Percentiles rank a stretch among this genome's conserved stretches.
Conservation (phyloP, 1,140 invertebrate genomes). For the Calliphora vicina region DNA sequence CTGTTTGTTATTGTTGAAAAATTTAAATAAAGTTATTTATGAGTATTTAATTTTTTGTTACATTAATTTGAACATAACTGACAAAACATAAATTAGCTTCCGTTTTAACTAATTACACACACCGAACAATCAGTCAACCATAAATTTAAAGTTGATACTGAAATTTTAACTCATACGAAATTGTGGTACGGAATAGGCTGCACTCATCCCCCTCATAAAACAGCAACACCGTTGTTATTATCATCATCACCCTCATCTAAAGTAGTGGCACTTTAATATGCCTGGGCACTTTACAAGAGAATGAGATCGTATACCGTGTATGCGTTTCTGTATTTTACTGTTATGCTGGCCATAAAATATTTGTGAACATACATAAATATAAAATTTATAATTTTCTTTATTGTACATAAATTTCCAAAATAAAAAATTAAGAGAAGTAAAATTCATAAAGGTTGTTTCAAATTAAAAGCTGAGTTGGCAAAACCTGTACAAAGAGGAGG, state of each 20-base stretch:
- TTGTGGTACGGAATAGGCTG: too few relatives aligned
- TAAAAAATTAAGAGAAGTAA: background rate
- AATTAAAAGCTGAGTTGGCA: background rate
- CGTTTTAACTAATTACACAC: constrained; percentile 62
- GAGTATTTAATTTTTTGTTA: constrained; percentile 62
- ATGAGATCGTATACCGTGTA: background rate
- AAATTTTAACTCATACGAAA: background rate
- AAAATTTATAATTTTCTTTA: background rate
- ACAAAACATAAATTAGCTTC: constrained; percentile 64
- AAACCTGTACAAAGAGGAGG: background rate
- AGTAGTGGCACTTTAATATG: background rate
- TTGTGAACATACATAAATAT: background rate
- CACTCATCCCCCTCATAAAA: background rate
- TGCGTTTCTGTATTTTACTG: background rate
- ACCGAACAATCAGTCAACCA: constrained; percentile 43
- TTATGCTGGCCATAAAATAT: background rate
- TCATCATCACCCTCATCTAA: background rate
- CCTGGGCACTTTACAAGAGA: background rate
- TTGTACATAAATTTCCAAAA: background rate
- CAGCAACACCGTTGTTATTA: background rate
- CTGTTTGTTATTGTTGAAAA: background rate
- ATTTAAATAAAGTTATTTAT: constrained; percentile 52
- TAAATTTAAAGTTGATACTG: constrained; percentile 33
- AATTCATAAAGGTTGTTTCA: background rate
- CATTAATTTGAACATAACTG: constrained; percentile 63